phyloP scores from a whole-genome alignment of 1,140 invertebrate species.

The Zaprionus kolodkinae region DNA sequence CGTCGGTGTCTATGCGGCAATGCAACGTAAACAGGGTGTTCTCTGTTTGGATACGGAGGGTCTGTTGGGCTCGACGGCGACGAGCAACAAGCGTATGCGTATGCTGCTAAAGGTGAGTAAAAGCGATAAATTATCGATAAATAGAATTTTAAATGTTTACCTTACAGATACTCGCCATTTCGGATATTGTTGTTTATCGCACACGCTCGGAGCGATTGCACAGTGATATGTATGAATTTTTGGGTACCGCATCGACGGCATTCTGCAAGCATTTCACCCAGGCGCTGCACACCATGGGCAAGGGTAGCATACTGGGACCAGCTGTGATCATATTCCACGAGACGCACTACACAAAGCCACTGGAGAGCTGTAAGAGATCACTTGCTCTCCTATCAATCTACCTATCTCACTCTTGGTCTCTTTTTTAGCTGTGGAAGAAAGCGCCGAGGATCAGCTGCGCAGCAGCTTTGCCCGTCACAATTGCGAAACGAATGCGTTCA shows the following conservation, averaged over 20 bases:
- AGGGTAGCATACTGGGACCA: conserved; percentile 87
- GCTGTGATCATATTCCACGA: conserved; percentile 93
- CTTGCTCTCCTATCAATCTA: neutral
- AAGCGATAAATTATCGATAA: conserved; percentile 11
- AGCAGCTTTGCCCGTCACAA: conserved; percentile 87
- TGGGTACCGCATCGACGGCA: conserved; percentile 91
- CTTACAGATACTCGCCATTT: conserved; percentile 88
- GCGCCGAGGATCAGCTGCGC: conserved; percentile 88
- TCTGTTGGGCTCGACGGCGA: conserved; percentile 86
- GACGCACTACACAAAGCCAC: conserved; percentile 88
- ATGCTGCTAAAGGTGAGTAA: conserved; percentile 89
- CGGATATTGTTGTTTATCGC: conserved; percentile 92
- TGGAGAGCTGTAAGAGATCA: conserved; percentile 63
- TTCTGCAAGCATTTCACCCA: conserved; percentile 90
- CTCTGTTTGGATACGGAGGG: conserved; percentile 94
- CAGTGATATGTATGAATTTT: conserved; percentile 91
- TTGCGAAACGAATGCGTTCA: conserved; percentile 89
- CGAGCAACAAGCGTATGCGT: conserved; percentile 89
- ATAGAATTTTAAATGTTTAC: neutral
- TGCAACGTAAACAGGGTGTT: conserved; percentile 87
- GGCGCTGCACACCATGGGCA: conserved; percentile 86
- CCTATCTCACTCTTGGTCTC: neutral
- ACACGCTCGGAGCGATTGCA: conserved; percentile 91
- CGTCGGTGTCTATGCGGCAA: conserved; percentile 92
- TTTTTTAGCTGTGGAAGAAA: conserved; percentile 85